phyloP scores from a whole-genome alignment of 2,113 vertebrate species.

The Lasiurus borealis region DNA sequence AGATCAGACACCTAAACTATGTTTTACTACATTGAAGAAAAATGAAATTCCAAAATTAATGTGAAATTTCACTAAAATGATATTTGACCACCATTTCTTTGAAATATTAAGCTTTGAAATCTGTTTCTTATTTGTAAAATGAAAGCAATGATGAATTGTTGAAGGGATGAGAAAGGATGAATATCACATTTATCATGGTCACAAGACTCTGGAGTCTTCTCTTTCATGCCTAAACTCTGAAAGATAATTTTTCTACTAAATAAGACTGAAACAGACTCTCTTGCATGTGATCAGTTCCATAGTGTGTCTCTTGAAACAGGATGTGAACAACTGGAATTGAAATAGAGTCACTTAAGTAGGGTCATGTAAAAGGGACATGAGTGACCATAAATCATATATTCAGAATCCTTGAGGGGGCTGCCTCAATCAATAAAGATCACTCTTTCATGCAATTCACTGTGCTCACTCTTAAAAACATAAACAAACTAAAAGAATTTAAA shows the following conservation, averaged over 20 bases:
- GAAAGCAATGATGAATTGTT: not conserved
- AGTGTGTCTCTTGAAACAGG: constrained; percentile 85
- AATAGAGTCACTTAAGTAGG: constrained; percentile 82
- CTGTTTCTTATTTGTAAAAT: constrained; percentile 31
- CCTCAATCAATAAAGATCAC: constrained; percentile 70
- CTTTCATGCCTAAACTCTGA: constrained; percentile 79
- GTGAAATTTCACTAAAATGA: constrained; percentile 81
- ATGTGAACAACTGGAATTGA: constrained; percentile 86
- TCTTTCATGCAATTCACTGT: constrained; percentile 69
- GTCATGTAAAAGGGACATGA: constrained; percentile 80
- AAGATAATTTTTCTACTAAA: constrained; percentile 86
- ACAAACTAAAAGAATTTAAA: not conserved
- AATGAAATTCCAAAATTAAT: constrained; percentile 78
- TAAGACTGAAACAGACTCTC: constrained; percentile 82
- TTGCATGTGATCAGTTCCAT: constrained; percentile 84
- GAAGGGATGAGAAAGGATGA: constrained; percentile 22
- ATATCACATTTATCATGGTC: constrained; percentile 77
- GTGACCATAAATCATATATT: constrained; percentile 82
- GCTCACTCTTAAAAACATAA: constrained; percentile 27
- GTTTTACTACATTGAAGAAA: not conserved
- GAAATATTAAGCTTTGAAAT: not conserved
- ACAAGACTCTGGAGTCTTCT: constrained; percentile 82
- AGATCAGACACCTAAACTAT: not conserved
- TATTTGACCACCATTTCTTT: constrained; percentile 80
- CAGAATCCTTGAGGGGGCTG: constrained; percentile 75